Evolutionary conservation across 2,113 vertebrate species (phyloP).

Genomic region (Meriones unguiculatus): DNA sequence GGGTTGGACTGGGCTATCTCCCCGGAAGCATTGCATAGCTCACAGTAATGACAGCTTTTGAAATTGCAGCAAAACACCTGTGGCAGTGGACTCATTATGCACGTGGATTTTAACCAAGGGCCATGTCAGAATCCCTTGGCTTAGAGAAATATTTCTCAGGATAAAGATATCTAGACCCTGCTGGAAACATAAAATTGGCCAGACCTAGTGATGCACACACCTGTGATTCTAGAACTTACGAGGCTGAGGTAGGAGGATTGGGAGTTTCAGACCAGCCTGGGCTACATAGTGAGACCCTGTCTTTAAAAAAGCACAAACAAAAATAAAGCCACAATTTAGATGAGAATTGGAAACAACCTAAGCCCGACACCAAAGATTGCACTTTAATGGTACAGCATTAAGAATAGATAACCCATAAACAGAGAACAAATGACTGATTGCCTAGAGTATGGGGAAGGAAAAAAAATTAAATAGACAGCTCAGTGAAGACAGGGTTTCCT

Average conservation of each 20-base stretch:
- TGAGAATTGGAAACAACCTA: neutral
- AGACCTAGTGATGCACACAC: too few species aligned
- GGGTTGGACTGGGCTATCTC: neutral
- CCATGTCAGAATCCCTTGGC: neutral
- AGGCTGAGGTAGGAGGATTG: neutral
- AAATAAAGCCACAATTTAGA: neutral
- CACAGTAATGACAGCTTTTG: neutral
- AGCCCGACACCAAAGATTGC: neutral
- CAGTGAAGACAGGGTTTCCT: neutral
- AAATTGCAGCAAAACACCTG: constrained; percentile 1
- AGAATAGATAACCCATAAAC: neutral
- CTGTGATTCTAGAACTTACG: neutral
- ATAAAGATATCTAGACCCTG: neutral
- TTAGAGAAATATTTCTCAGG: neutral
- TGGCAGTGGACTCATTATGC: neutral
- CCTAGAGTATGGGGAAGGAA: neutral
- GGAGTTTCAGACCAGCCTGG: neutral
- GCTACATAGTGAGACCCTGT: neutral
- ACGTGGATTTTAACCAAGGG: neutral
- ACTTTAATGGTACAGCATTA: neutral
- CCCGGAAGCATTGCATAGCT: neutral
- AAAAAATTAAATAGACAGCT: neutral
- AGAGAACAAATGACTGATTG: neutral
- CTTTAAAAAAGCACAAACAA: neutral
- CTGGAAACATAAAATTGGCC: neutral